These are phyloP conservation scores for Crotalus helleri DNA, from an alignment of 2,113 vertebrate species.

Conservation along the genomic window DNA sequence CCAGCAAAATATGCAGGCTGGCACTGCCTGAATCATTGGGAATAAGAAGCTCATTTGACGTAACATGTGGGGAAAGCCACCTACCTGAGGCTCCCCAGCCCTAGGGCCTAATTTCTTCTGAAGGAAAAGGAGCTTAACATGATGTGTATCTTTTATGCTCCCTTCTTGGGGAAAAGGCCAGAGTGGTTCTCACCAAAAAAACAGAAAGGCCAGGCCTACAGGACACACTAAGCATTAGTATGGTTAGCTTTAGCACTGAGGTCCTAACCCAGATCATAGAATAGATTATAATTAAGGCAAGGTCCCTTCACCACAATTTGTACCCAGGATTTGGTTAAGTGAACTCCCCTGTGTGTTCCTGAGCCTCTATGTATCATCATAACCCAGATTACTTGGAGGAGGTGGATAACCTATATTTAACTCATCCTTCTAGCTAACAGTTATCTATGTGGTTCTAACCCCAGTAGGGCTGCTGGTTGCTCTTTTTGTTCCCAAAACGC, in stretches of 20 bases:
- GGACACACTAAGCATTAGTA: background rate
- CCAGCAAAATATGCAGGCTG: background rate
- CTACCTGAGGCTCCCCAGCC: background rate
- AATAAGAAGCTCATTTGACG: background rate
- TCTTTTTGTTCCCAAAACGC: background rate
- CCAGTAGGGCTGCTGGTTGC: background rate
- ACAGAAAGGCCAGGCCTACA: background rate
- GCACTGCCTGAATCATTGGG: background rate
- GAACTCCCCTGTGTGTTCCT: background rate
- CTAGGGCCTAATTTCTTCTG: background rate
- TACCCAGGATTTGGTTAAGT: background rate
- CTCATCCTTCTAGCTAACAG: background rate
- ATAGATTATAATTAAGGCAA: background rate
- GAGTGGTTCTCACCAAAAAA: background rate
- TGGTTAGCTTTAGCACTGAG: background rate
- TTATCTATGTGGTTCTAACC: background rate
- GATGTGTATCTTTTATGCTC: background rate
- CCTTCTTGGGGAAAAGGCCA: background rate
- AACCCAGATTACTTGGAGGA: background rate
- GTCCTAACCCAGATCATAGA: background rate
- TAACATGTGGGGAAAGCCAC: background rate
- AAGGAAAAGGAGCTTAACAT: background rate
- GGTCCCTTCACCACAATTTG: background rate
- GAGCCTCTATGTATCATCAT: background rate
- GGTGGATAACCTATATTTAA: background rate